Evolutionary conservation across 2,888 invertebrate species (phyloP).

Genomic region (Synergus itoensis): DNA sequence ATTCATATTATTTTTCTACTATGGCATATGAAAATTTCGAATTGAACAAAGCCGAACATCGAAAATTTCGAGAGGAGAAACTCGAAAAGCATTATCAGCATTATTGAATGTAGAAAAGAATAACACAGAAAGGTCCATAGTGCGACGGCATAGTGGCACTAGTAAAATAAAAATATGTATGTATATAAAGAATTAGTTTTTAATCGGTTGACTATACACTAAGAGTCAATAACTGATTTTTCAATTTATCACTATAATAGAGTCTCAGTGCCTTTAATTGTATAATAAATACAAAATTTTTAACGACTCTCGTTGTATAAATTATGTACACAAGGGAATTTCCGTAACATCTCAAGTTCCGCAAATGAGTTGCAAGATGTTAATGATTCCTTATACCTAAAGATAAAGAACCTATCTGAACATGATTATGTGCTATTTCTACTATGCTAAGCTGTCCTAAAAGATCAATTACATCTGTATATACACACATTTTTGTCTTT

Average conservation of each 20-base stretch:
- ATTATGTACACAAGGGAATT: conserved; percentile 17
- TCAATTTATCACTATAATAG: background rate
- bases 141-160: no score
- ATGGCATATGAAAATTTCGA: no score
- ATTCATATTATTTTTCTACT: background rate
- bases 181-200: background rate
- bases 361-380: conserved; percentile 60
- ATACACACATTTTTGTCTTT: conserved; percentile 44
- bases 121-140: no score
- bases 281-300: background rate
- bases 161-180: conserved; percentile 12
- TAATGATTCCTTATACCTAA: conserved; percentile 48
- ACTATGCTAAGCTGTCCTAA: background rate
- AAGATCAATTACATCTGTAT: conserved; percentile 39
- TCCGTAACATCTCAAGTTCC: conserved; percentile 32
- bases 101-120: no score
- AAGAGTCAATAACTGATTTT: background rate
- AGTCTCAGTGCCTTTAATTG: background rate
- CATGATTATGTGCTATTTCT: conserved; percentile 46
- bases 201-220: background rate
- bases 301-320: background rate
- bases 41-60: no score
- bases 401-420: conserved; percentile 57
- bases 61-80: no score
- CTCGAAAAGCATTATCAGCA: no score